Percentiles rank a stretch among this genome's conserved stretches.
Conservation (phyloP, 1,140 invertebrate genomes). For the Gyrodactylus bullatarudis region DNA sequence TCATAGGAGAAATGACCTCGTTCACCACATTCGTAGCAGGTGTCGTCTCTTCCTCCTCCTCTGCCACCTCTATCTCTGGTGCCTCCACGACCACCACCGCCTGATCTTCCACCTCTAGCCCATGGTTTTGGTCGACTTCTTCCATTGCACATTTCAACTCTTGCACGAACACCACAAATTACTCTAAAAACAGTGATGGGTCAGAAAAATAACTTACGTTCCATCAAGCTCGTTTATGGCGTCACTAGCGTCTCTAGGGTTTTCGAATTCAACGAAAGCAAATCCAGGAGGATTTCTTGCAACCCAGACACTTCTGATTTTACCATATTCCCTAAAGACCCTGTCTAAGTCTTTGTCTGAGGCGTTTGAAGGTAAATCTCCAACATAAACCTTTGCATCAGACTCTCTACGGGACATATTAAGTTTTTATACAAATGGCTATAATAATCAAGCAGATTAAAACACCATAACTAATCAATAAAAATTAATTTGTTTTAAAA, state of each 20-base stretch:
- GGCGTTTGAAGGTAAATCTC: conserved; percentile 33
- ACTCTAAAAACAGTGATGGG: conserved; percentile 28
- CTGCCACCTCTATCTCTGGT: background rate
- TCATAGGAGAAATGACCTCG: conserved; percentile 59
- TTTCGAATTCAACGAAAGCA: conserved; percentile 10
- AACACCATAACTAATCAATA: too few species aligned
- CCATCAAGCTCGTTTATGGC: conserved; percentile 8
- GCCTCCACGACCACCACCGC: background rate
- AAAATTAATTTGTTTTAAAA: too few species aligned
- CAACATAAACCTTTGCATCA: conserved; percentile 55
- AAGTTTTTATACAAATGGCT: too few species aligned
- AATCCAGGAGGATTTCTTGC: conserved; percentile 10
- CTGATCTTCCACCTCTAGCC: background rate
- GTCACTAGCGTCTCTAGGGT: conserved; percentile 8
- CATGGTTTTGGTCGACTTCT: conserved; percentile 21
- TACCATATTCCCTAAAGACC: conserved; percentile 20
- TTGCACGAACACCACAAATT: conserved; percentile 49
- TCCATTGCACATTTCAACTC: conserved; percentile 61
- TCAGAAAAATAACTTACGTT: conserved; percentile 18
- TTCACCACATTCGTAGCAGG: conserved; percentile 63
- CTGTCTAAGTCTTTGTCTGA: conserved; percentile 26
- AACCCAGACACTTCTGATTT: conserved; percentile 9
- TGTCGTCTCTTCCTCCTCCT: conserved; percentile 27
- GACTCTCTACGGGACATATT: background rate
- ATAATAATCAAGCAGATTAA: too few species aligned